phyloP scores from a whole-genome alignment of 2,888 invertebrate species.

The Meloe dianella region DNA sequence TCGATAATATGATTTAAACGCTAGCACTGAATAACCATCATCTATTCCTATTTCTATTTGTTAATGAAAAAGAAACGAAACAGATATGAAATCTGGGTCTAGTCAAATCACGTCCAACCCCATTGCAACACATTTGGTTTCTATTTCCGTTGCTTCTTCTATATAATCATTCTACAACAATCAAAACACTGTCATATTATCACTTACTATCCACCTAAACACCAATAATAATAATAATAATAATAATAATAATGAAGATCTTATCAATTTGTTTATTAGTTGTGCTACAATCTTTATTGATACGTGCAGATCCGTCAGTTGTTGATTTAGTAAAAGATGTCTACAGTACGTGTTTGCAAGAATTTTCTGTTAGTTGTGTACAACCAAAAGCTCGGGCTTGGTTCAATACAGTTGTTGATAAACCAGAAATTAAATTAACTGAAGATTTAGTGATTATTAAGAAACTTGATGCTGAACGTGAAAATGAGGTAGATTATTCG shows the following conservation, averaged over 20 bases:
- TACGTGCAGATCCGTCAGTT: constrained; percentile 60
- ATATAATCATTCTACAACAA: constrained; percentile 49
- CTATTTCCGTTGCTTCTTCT: constrained; percentile 56
- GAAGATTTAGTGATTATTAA: constrained; percentile 77
- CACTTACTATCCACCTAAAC: constrained; percentile 29
- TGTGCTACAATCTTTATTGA: constrained; percentile 34
- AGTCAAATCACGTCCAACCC: constrained; percentile 56
- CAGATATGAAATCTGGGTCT: constrained; percentile 24
- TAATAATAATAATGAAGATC: background rate
- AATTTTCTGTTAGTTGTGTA: constrained; percentile 75
- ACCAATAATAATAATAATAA: background rate
- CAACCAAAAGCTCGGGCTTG: constrained; percentile 80
- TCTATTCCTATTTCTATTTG: background rate
- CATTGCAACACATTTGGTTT: constrained; percentile 55
- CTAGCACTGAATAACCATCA: background rate
- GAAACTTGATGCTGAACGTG: constrained; percentile 60
- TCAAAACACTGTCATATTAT: constrained; percentile 44
- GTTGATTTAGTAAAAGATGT: constrained; percentile 69
- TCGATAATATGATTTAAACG: background rate
- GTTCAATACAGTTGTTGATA: constrained; percentile 70
- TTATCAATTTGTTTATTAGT: constrained; percentile 21
- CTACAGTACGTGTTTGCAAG: constrained; percentile 71
- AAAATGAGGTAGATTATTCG: constrained; percentile 32
- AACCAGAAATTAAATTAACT: constrained; percentile 76
- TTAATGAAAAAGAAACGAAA: constrained; percentile 4